Evolutionary conservation across 1,140 invertebrate genomes (phyloP).

Genomic region (Musca vetustissima): DNA sequence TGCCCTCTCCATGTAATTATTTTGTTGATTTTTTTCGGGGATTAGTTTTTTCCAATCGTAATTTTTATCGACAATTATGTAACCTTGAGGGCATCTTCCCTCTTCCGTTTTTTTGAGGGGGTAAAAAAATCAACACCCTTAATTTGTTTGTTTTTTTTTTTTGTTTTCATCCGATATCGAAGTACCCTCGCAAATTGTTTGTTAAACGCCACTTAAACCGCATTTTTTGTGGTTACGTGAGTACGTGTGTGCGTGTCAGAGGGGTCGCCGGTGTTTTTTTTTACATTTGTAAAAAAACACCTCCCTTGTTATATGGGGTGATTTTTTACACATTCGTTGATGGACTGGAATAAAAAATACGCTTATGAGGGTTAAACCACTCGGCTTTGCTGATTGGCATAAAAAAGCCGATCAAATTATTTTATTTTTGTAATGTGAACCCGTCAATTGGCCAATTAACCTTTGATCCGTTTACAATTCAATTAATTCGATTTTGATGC

Average conservation of each 20-base stretch:
- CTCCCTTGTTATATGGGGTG: not conserved
- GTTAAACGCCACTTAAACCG: constrained; percentile 4
- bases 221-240: not conserved
- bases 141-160: constrained; percentile 1
- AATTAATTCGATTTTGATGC: too few species aligned
- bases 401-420: constrained; percentile 6
- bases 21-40: too few species aligned
- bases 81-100: too few species aligned
- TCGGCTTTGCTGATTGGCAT: not conserved
- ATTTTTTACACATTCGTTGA: not conserved
- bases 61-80: too few species aligned
- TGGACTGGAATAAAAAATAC: too few species aligned
- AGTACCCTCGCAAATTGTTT: not conserved
- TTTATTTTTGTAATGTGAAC: not conserved
- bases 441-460: constrained; percentile 6
- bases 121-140: constrained; percentile 4
- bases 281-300: too few species aligned
- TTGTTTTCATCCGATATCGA: too few species aligned
- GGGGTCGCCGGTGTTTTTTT: too few species aligned
- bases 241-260: too few species aligned
- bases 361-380: too few species aligned
- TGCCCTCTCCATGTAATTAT: too few species aligned
- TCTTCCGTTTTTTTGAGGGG: not conserved
- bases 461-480: not conserved
- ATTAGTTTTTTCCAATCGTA: too few species aligned